These are phyloP conservation scores for Neotoma lepida DNA, from an alignment of 2,113 vertebrate species.

Conservation along the genomic window DNA sequence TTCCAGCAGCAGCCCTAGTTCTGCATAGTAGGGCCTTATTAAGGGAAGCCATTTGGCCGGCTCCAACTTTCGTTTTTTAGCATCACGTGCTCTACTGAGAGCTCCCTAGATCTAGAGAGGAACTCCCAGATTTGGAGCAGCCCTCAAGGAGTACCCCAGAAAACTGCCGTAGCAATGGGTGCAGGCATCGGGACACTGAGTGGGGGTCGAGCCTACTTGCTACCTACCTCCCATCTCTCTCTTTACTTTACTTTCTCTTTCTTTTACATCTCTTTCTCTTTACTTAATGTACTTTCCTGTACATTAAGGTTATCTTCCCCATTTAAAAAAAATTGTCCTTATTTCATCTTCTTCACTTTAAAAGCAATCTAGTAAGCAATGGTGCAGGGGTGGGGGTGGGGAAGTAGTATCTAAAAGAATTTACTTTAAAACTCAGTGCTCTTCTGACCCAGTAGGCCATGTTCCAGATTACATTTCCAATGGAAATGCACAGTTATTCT, in stretches of 20 bases:
- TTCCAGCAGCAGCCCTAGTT: not conserved
- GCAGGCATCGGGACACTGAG: not conserved
- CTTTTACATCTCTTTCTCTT: too few species aligned
- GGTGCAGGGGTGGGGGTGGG: too few species aligned
- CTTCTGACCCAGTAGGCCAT: not conserved
- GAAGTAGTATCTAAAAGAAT: not conserved
- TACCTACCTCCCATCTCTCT: not conserved
- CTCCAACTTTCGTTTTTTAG: not conserved
- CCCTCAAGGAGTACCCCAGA: not conserved
- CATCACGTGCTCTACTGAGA: not conserved
- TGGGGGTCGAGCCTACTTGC: not conserved
- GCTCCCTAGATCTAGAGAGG: not conserved
- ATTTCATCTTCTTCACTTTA: slow-evolving; percentile 56
- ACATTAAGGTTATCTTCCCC: not conserved
- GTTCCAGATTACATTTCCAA: not conserved
- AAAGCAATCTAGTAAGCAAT: slow-evolving; percentile 14
- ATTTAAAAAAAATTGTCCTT: not conserved
- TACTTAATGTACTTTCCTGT: too few species aligned
- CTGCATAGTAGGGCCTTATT: too few species aligned
- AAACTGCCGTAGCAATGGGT: not conserved
- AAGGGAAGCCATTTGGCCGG: not conserved
- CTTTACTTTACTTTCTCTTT: too few species aligned
- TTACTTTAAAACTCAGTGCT: slow-evolving; percentile 48
- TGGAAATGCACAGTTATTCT: not conserved
- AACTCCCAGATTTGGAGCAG: not conserved